Conservation (phyloP, 2,888 invertebrate genomes). For the Stratiomys singularior region DNA sequence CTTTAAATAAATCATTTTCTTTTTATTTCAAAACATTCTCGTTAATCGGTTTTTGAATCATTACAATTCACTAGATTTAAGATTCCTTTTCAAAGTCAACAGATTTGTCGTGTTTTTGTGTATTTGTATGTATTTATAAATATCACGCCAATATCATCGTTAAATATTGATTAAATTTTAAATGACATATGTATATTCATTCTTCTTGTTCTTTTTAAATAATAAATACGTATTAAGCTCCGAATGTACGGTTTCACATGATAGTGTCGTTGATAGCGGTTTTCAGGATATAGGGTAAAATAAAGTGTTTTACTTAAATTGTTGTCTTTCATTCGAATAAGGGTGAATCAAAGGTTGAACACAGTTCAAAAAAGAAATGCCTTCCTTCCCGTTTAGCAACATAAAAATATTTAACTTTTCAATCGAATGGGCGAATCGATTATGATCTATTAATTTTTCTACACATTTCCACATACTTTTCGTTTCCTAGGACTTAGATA, state of each 20-base stretch:
- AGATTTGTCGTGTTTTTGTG: slow-evolving; percentile 6
- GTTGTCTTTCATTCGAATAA: slow-evolving; percentile 9
- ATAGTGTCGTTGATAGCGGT: background rate
- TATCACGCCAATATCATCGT: slow-evolving; percentile 40
- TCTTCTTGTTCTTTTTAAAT: slow-evolving; percentile 7
- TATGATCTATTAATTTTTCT: background rate
- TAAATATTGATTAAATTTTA: slow-evolving; percentile 18
- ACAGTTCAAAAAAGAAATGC: slow-evolving; percentile 24
- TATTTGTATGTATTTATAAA: background rate
- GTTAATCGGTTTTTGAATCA: background rate
- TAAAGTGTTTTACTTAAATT: slow-evolving; percentile 11
- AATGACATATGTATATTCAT: slow-evolving; percentile 2
- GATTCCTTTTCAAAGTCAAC: background rate
- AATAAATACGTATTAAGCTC: slow-evolving; percentile 9
- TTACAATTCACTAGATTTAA: background rate
- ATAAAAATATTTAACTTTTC: background rate
- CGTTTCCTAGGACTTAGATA: too few species aligned
- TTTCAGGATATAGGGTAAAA: background rate
- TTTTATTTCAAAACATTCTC: slow-evolving; percentile 31
- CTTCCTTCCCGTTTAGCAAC: background rate
- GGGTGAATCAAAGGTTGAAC: background rate
- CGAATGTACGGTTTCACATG: background rate
- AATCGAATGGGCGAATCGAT: background rate
- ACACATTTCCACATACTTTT: background rate
- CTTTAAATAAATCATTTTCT: background rate